Conservation (phyloP, 2,888 invertebrate genomes). For the Petrolisthes cinctipes region DNA sequence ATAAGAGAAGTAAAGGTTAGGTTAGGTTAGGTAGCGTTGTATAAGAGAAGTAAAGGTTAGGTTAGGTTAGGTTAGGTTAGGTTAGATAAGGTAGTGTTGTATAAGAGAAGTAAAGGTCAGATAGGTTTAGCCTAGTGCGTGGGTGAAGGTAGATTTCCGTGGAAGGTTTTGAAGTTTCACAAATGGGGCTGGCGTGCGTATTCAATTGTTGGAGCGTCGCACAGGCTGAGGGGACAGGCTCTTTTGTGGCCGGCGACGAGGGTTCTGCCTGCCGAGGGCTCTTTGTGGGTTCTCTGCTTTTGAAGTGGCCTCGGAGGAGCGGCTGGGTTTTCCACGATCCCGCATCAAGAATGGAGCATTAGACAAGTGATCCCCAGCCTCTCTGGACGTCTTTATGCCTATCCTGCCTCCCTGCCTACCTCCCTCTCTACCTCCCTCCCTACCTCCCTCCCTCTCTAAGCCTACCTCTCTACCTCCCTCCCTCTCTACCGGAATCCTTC, state of each 20-base stretch:
- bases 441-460: too few species aligned
- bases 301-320: conserved; percentile 43
- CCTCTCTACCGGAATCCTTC: too few species aligned
- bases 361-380: not conserved
- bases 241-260: conserved; percentile 24
- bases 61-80: too few species aligned
- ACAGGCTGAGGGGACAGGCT: conserved; percentile 33
- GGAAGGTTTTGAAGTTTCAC: conserved; percentile 29
- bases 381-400: not conserved
- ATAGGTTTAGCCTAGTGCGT: too few species aligned
- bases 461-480: too few species aligned
- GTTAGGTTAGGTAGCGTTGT: too few species aligned
- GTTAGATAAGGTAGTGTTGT: too few species aligned
- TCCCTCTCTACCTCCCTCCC: not conserved
- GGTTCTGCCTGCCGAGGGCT: conserved; percentile 23
- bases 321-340: conserved; percentile 36
- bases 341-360: conserved; percentile 30
- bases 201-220: conserved; percentile 33
- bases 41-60: too few species aligned
- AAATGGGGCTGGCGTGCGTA: conserved; percentile 13
- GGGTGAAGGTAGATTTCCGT: conserved; percentile 10
- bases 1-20: too few species aligned
- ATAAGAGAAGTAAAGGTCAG: too few species aligned
- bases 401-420: not conserved
- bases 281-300: conserved; percentile 33